Evolutionary conservation across 2,797 vertebrate species (phyloP).

Genomic region (Lerista edwardsae): DNA sequence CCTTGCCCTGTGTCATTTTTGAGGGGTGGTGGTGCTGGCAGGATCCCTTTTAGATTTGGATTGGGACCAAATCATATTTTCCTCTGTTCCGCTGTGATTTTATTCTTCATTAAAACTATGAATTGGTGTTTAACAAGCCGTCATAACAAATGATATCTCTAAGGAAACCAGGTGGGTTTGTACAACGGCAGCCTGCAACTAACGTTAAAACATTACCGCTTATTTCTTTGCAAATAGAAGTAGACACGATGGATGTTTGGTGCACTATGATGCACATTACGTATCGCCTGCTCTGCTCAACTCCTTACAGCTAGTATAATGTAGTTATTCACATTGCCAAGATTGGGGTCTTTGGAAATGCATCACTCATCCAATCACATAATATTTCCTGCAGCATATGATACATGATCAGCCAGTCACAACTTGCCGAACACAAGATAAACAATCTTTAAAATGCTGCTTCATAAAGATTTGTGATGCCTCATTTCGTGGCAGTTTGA

Average conservation of each 20-base stretch:
- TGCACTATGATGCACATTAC: background rate
- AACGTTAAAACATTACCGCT: slow-evolving; percentile 16
- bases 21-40: no score
- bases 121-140: slow-evolving; percentile 2
- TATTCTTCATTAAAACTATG: background rate
- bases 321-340: slow-evolving; percentile 23
- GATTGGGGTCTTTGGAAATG: slow-evolving; percentile 21
- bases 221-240: slow-evolving; percentile 21
- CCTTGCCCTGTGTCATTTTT: no score
- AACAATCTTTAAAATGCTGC: slow-evolving; percentile 5
- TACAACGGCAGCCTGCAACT: background rate
- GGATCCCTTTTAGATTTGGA: background rate
- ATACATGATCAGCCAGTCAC: slow-evolving; percentile 23
- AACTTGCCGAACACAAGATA: slow-evolving; percentile 10
- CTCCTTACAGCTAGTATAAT: slow-evolving; percentile 14
- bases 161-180: background rate
- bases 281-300: background rate
- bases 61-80: background rate
- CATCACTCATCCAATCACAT: slow-evolving; percentile 33
- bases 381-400: slow-evolving; percentile 8
- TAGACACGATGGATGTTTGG: slow-evolving; percentile 16
- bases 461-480: slow-evolving; percentile 24
- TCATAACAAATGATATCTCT: slow-evolving; percentile 6
- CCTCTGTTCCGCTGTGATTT: slow-evolving; percentile 1
- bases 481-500: slow-evolving; percentile 3